Evolutionary conservation across 2,797 vertebrate genomes (phyloP), one percentile per base, ranked within the genome.

Genomic region (Propithecus perrieri): DNA sequence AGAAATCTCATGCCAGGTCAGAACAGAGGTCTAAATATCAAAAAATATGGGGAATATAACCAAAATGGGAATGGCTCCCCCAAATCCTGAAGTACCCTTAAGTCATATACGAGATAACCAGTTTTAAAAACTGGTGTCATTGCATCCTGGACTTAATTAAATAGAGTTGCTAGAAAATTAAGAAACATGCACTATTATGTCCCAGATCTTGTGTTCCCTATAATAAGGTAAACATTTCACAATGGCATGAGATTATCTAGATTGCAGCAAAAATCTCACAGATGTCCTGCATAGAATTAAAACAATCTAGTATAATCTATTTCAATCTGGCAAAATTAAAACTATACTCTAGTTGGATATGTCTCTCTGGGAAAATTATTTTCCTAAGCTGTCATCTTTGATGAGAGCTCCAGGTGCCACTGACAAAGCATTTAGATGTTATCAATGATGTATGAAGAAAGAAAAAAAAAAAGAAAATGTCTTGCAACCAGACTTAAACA

Each of bases 321-420:
- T 95, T 94, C 91, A 91, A 89, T 5, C 61, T 97, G 69, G 57
- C 55, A 91, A 96, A 97, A 91, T 93, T 96, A 86, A 97, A 96
- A 96, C 57, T 83, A 59, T 72, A 86, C 72, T 96, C 92, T 72
- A 85, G 46, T 69, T 86, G 74, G 46, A 79, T 83, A 85, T 24
- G 59, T 86, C 88, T 96, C 91, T 67, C 57, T 55, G 69, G 94
- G 67, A 91, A 95, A 96, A 94, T 76, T 55, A 63, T 75, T 96
- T 96, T 91, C 63, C 81, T 91, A 94, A 92, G 4, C 63, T 96
- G 91, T 92, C 95, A 96, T 84, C 53, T 91, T 80, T 79, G 79
- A 96, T 84, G 53, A 94, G 46, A 80, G 28, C 86, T 90, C 24
- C 86, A 89, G 65, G 91, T 22, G 4, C 74, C 69, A 75, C 55